A percentile compares a stretch with the other conserved stretches of the same genome.
These are phyloP conservation scores for Sander vitreus DNA, from an alignment of 2,113 vertebrate species.

Conservation along the genomic window DNA sequence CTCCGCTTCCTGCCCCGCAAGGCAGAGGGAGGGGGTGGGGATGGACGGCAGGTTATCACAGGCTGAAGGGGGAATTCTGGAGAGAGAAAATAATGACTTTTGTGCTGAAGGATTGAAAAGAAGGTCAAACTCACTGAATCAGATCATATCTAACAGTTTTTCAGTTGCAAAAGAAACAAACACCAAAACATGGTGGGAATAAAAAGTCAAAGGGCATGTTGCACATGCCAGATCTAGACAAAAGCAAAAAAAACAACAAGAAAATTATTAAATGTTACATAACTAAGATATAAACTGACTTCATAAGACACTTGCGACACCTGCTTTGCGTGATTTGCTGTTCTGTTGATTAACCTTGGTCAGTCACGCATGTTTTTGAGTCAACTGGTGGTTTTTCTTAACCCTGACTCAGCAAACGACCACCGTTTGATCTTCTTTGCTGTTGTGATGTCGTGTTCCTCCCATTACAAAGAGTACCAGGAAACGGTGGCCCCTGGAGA, in stretches of 20 bases:
- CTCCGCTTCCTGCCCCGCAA: slow-evolving; percentile 76
- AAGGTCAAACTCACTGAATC: slow-evolving; percentile 15
- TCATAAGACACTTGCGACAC: background rate
- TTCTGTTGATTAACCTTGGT: slow-evolving; percentile 8
- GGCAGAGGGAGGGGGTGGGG: slow-evolving; percentile 48
- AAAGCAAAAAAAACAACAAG: background rate
- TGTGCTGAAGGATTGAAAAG: slow-evolving; percentile 47
- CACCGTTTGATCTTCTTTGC: slow-evolving; percentile 71
- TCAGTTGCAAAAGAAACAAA: slow-evolving; percentile 21
- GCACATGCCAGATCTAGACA: background rate
- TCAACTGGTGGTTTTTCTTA: slow-evolving; percentile 66
- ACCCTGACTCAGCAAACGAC: slow-evolving; percentile 78
- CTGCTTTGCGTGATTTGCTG: background rate
- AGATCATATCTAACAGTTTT: slow-evolving; percentile 35
- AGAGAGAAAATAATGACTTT: slow-evolving; percentile 62
- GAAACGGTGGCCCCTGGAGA: slow-evolving; percentile 76
- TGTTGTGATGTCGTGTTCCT: slow-evolving; percentile 77
- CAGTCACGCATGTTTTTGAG: slow-evolving; percentile 62
- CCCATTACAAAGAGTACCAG: slow-evolving; percentile 79
- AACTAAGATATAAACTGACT: background rate
- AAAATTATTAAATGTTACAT: background rate
- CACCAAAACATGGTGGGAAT: slow-evolving; percentile 13
- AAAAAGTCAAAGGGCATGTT: slow-evolving; percentile 19
- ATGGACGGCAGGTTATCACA: slow-evolving; percentile 71
- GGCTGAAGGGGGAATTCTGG: slow-evolving; percentile 72